Base-by-base conservation (phyloP, 2,113 vertebrate genomes). In the Hiodon tergisus region DNA sequence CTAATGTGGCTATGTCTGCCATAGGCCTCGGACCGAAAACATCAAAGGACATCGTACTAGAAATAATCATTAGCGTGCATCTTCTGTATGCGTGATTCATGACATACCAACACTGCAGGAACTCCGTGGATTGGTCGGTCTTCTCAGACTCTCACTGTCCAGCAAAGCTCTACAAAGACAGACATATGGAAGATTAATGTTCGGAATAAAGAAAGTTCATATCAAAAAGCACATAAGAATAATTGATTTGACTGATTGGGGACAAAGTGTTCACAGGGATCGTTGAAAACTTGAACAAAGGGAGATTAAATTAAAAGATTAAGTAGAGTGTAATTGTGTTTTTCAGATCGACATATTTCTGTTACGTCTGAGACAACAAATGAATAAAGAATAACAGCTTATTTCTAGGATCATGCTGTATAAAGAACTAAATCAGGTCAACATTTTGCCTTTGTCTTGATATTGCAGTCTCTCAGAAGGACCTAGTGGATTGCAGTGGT, bases 91-190 rank as follows among this genome's bases (percentile, higher is more conserved):
- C n/a, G 52, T 47, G 4, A 13, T 47, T 6, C 14, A 69, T 58
- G 55, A 53, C 50, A 54, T 69, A 69, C 74, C 50, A 14, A 62
- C 11, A 52, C 16, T 54, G 16, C 47, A 3, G 50, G 67, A 51
- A 5, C 16, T 59, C 48, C 80, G 81, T 31, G 75, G 79, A 54
- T 79, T 80, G 51, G 82, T 82, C 68, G 70, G 77, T 60, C 79
- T 74, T 73, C 66, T 68, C 69, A 83, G 52, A 78, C 79, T 78
- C 59, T 89, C 89, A 8, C 76, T 68, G 63, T 91, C 88, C 83
- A 92, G 78, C 77, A 92, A 74, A 79, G 88, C 84, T 86, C 91
- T 92, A 82, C 60, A 79, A 82, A 65, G 76, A 57, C 47, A 70
- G 58, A 53, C 14, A 74, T 31, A 31, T 31, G 31, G 31, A 31